Evolutionary conservation across 2,113 vertebrate genomes (phyloP), one percentile per base, ranked within the genome.

Genomic region (Dasyprocta punctata): DNA sequence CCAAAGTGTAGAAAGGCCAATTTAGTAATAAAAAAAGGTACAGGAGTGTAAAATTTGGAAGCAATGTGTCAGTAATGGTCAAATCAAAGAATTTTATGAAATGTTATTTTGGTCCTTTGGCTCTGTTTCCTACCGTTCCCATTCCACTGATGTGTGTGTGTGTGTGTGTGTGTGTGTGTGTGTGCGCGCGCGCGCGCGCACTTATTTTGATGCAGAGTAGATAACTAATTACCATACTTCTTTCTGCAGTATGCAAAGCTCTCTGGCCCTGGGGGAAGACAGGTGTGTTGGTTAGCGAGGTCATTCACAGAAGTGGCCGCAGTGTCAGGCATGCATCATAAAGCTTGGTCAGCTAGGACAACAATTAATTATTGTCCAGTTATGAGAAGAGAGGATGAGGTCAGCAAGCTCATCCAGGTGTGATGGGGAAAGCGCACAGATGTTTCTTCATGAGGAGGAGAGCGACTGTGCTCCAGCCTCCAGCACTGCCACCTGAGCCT

Each of bases 401-500:
- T 73, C 38, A 33, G 67, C n/a, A n/a, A 14, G 24, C 10, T 28
- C 33, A 14, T 1, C 12, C 4, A 5, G 3, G 22, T n/a, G 4
- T 69, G 33, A 6, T 58, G 63, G 28, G 65, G 81, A 33, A 87
- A 28, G 84, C 44, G 22, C 84, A 80, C 3, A 11, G 4, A 47
- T 56, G 7, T 47, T 6, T 56, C 38, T 41, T 5, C 11, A 16
- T 0, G 38, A 69, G 33, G 44, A 36, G 3, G 41, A 44, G 8
- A 30, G 33, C 10, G 2, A 16, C 30, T 9, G 11, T 2, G 36
- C 19, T 3, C 16, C 19, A 0, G 13, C 5, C 44, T 20, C 1
- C 16, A 38, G 73, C 19, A 60, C 81, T 67, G 36, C 36, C 7
- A 1, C 7, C 11, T 9, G 47, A 71, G 60, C 36, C 54, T 10